phyloP scores from a whole-genome alignment of 2,888 invertebrate species.

The Magallana nippona region DNA sequence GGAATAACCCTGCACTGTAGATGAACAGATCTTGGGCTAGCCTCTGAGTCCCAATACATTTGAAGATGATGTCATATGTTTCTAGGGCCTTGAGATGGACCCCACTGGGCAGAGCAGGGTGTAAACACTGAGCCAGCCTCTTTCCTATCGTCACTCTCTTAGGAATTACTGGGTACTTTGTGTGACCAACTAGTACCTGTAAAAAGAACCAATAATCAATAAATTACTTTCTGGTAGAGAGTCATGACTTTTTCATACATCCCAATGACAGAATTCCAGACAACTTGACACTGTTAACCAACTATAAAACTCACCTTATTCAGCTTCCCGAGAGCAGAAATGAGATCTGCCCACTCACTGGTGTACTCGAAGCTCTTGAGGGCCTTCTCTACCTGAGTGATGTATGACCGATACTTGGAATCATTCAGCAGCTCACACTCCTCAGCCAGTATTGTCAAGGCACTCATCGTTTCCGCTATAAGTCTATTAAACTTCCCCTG shows the following conservation, averaged over 20 bases:
- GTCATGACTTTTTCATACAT: neutral
- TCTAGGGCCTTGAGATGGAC: constrained; percentile 95
- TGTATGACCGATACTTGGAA: constrained; percentile 87
- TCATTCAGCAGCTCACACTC: constrained; percentile 91
- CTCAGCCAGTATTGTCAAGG: constrained; percentile 83
- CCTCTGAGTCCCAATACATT: constrained; percentile 89
- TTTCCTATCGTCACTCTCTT: constrained; percentile 92
- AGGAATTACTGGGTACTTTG: constrained; percentile 92
- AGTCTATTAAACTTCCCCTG: neutral
- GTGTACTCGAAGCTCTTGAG: constrained; percentile 94
- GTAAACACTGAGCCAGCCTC: constrained; percentile 94
- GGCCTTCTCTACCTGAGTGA: constrained; percentile 87
- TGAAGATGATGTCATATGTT: constrained; percentile 94
- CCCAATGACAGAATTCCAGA: neutral
- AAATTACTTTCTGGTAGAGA: neutral
- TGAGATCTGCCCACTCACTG: constrained; percentile 97
- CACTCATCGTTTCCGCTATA: constrained; percentile 72
- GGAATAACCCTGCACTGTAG: constrained; percentile 89
- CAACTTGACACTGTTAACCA: neutral
- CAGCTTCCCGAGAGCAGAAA: constrained; percentile 92
- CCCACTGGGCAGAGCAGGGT: constrained; percentile 93
- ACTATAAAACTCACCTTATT: constrained; percentile 86
- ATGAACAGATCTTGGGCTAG: constrained; percentile 91
- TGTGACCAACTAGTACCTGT: constrained; percentile 88
- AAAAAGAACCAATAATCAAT: neutral